These are phyloP conservation scores for Lasioglossum vierecki DNA, from an alignment of 2,888 invertebrate species.

Conservation along the genomic window DNA sequence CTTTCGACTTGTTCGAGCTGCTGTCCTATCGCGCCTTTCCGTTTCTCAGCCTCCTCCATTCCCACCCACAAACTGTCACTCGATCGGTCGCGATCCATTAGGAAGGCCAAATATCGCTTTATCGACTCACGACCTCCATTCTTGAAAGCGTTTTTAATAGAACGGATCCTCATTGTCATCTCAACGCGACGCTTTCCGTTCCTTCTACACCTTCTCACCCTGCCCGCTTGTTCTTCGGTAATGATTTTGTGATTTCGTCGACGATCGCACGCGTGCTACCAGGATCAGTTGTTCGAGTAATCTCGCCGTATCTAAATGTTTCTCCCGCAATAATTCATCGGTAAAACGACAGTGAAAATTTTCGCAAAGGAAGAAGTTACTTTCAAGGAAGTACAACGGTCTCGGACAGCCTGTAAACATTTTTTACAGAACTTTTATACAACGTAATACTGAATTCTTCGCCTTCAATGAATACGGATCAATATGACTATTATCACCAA, in stretches of 20 bases:
- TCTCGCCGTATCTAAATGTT: too few relatives aligned
- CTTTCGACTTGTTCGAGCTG: slow-evolving; percentile 27
- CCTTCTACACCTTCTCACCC: background rate
- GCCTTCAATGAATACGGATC: background rate
- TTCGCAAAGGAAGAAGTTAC: too few relatives aligned
- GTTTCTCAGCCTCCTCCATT: background rate
- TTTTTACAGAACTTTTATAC: too few relatives aligned
- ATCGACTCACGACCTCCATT: slow-evolving; percentile 56
- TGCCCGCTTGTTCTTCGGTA: background rate
- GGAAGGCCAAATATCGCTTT: slow-evolving; percentile 64
- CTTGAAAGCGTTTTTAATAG: slow-evolving; percentile 72
- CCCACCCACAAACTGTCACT: slow-evolving; percentile 56
- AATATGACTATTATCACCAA: background rate
- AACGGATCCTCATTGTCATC: slow-evolving; percentile 24
- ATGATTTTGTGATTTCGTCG: slow-evolving; percentile 4
- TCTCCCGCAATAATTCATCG: too few relatives aligned
- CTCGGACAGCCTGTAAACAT: too few relatives aligned
- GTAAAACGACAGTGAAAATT: too few relatives aligned
- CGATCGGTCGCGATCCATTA: slow-evolving; percentile 60
- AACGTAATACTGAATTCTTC: background rate
- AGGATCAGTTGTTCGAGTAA: background rate
- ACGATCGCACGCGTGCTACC: slow-evolving; percentile 46
- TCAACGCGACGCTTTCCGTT: background rate
- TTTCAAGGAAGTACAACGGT: too few relatives aligned
- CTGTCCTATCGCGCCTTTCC: background rate